Conservation (phyloP, 2,888 invertebrate species). For the Limnephilus auricula region DNA sequence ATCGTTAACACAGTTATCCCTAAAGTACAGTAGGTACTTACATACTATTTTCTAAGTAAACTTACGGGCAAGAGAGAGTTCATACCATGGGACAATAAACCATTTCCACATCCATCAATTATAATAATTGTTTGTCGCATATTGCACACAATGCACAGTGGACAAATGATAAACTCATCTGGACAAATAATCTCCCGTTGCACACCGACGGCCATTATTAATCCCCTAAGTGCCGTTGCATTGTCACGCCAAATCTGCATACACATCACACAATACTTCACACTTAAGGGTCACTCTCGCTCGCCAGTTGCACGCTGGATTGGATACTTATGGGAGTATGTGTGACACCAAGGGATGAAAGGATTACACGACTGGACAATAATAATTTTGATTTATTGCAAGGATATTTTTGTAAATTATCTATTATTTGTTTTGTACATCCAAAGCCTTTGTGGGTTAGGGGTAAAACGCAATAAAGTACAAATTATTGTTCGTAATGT, state of each 20-base stretch:
- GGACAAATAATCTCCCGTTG: not conserved
- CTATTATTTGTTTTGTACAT: slow-evolving; percentile 2
- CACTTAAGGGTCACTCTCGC: not conserved
- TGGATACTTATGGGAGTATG: not conserved
- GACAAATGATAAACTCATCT: not conserved
- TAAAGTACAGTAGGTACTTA: too few relatives aligned
- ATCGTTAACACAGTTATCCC: too few relatives aligned
- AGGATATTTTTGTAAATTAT: not conserved
- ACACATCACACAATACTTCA: not conserved
- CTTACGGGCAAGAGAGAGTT: not conserved
- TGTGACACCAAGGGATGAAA: not conserved
- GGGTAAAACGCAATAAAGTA: not conserved
- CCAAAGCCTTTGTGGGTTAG: not conserved
- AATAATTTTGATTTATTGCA: not conserved
- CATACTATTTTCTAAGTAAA: not conserved
- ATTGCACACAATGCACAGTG: not conserved
- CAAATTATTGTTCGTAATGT: not conserved
- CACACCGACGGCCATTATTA: not conserved
- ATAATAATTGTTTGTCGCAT: not conserved
- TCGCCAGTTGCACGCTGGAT: not conserved
- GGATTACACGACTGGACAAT: slow-evolving; percentile 2
- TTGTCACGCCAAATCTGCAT: not conserved
- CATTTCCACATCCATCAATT: not conserved
- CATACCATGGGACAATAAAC: not conserved
- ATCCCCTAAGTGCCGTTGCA: not conserved